Evolutionary conservation across 2,113 vertebrate genomes (phyloP), one percentile per base, ranked within the genome.

Genomic region (Charadrius vociferus): DNA sequence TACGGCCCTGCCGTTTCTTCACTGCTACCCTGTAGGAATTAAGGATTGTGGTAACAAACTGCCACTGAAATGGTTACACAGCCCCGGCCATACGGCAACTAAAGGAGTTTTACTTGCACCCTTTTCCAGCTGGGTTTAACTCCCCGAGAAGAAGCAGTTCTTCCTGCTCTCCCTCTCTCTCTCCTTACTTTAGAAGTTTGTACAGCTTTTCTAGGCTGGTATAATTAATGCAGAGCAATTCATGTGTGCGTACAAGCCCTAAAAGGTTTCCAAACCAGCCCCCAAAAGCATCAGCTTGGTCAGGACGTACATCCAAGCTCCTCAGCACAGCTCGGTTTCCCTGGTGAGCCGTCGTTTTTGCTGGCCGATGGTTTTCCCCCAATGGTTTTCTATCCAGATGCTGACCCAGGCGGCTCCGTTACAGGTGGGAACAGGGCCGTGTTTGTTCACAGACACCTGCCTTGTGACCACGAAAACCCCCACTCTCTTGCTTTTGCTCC

Each of bases 321-420:
- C 56, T 16, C 43, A 23, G 43, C 52, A 9, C 43, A 36, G 58
- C 56, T 70, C 13, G 13, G 17, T 32, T 56, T 39, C 61, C 43
- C 43, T 2, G 12, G 3, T 13, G 37, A 22, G 27, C 24, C 27
- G 6, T 5, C 0, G 2, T 13, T 3, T 86, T 50, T 39, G 66
- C 10, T 62, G 71, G 47, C 39, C 14, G 4, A 9, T 41, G 72
- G 15, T 22, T 85, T 71, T 58, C 21, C 36, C 63, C 26, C 8
- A 32, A 5, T 27, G 49, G 30, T 81, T 85, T 47, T n/a, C 52
- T 12, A 2, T 4, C 17, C 1, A 5, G 65, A 8, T 30, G 65
- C 61, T 27, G 72, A 19, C 49, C 49, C 6, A 1, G 34, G 70
- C 2, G 3, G 26, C 45, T 65, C 19, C 3, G 0, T 16, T 7